Evolutionary conservation across 2,797 vertebrate genomes (phyloP), one percentile per base, ranked within the genome.

Genomic region (Pteronotus mesoamericanus): DNA sequence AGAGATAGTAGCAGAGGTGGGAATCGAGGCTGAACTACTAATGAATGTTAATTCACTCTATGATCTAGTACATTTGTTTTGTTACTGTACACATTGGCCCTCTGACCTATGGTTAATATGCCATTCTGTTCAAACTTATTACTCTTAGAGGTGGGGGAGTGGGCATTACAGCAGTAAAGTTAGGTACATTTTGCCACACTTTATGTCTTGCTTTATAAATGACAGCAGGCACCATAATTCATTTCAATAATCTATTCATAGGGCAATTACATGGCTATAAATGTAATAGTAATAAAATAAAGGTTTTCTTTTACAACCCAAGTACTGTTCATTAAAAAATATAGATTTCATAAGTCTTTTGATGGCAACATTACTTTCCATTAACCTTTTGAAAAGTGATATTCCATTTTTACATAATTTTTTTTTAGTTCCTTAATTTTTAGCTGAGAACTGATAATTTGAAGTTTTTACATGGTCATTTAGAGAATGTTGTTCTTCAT

Each of bases 21-120:
- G 97, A 96, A 98, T 96, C 96, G 97, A 97, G 94, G 94, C 94
- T 82, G 97, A 98, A 95, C 89, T 98, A 97, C 96, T 98, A 98
- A 98, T 97, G 94, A 97, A 96, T 97, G 87, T 97, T 98, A 98
- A 97, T 96, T 96, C 94, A 97, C 96, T 95, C 92, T 92, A 97
- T 97, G 97, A 98, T 98, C 95, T 97, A 97, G 94, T 95, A 94
- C 68, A 96, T 97, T 97, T 97, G 89, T 98, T 98, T 98, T 97
- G 96, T 91, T 96, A 88, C 94, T 97, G 69, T 96, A 91, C 85
- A 64, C 97, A 96, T 97, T 98, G 98, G 96, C 97, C 94, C 98
- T 98, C 94, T 69, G 94, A 96, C 97, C 97, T 97, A 59, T 94
- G 83, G 97, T 96, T 98, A 97, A 97, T 98, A 97, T 96, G 96